phyloP scores from a whole-genome alignment of 2,113 vertebrate species.

The Noturus placidus region DNA sequence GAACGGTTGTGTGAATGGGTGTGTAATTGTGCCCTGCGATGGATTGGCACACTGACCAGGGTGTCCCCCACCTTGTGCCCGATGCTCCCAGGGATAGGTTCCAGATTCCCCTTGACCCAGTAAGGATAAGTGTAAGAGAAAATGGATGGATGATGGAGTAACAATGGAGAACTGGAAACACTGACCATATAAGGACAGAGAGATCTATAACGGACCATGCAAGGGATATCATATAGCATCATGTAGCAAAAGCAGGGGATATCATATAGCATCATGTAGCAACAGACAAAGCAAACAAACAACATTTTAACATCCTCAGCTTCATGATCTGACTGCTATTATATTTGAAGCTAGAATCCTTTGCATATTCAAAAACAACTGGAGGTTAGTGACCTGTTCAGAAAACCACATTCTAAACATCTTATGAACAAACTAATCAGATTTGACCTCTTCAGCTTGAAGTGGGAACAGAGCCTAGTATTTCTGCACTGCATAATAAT shows the following conservation, averaged over 20 bases:
- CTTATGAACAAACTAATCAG: neutral
- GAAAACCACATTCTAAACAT: neutral
- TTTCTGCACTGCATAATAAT: neutral
- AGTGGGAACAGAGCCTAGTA: neutral
- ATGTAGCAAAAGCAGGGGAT: too few species aligned
- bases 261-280: too few species aligned
- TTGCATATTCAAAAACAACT: neutral
- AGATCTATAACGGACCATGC: neutral
- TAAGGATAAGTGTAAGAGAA: too few species aligned
- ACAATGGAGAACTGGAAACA: neutral
- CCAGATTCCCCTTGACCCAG: too few species aligned
- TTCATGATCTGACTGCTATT: neutral
- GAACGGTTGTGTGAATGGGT: too few species aligned
- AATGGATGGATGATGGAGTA: too few species aligned
- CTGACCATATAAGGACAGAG: neutral
- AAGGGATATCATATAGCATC: neutral
- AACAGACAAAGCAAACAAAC: too few species aligned
- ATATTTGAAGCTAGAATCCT: neutral
- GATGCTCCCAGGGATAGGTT: too few species aligned
- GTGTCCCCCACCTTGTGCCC: too few species aligned
- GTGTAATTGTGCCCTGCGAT: too few species aligned
- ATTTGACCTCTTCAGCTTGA: neutral
- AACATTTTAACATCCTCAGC: neutral
- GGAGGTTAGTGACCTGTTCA: neutral
- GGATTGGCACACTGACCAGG: too few species aligned